A percentile compares a stretch with the other conserved stretches of the same genome.
These are phyloP conservation scores for Timema podura DNA, from an alignment of 2,888 invertebrate genomes.

Conservation along the genomic window DNA sequence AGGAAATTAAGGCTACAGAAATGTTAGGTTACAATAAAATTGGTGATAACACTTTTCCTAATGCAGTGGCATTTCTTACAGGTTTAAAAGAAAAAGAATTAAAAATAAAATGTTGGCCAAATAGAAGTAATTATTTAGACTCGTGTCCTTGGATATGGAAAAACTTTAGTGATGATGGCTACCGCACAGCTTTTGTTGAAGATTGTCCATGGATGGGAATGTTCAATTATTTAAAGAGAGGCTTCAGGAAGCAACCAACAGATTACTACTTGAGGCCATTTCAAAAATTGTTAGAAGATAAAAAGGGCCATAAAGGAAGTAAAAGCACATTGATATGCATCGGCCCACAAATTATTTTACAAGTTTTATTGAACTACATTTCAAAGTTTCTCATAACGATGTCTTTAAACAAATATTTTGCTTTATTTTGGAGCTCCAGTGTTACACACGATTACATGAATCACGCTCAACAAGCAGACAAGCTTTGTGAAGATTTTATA, in stretches of 20 bases:
- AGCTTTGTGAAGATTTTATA: slow-evolving; percentile 57
- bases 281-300: slow-evolving; percentile 61
- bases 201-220: slow-evolving; percentile 74
- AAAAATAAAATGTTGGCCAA: slow-evolving; percentile 59
- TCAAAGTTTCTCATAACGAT: slow-evolving; percentile 59
- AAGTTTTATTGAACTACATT: slow-evolving; percentile 68
- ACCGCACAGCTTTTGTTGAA: slow-evolving; percentile 76
- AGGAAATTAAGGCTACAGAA: slow-evolving; percentile 64
- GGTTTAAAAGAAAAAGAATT: slow-evolving; percentile 67
- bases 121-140: slow-evolving; percentile 60
- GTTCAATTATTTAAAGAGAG: slow-evolving; percentile 74
- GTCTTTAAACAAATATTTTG: slow-evolving; percentile 62
- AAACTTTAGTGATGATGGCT: slow-evolving; percentile 65
- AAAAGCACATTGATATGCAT: slow-evolving; percentile 66
- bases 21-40: slow-evolving; percentile 89
- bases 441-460: slow-evolving; percentile 82
- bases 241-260: slow-evolving; percentile 75
- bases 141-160: slow-evolving; percentile 83
- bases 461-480: slow-evolving; percentile 70
- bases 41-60: slow-evolving; percentile 91
- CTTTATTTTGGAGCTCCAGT: slow-evolving; percentile 79
- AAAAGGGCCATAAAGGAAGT: slow-evolving; percentile 61
- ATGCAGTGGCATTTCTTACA: slow-evolving; percentile 74
- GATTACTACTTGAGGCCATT: slow-evolving; percentile 81
- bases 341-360: slow-evolving; percentile 63